phyloP scores from a whole-genome alignment of 2,113 vertebrate genomes.

The Bubo blakistoni region DNA sequence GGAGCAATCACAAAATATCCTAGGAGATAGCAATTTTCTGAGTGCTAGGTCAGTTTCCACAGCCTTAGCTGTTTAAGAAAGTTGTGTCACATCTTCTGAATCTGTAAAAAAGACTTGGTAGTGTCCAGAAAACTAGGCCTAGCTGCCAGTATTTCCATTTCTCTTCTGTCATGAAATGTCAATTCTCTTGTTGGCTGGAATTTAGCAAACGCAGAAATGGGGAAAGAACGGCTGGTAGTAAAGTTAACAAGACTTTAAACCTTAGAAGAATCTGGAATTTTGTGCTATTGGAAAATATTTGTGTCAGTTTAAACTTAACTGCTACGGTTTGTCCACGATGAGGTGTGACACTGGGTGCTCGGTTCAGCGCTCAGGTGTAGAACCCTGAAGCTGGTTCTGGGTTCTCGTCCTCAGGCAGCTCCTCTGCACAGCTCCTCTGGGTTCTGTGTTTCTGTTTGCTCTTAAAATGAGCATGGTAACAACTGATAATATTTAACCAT shows the following conservation, averaged over 20 bases:
- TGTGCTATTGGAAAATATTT: not conserved
- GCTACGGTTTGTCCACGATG: not conserved
- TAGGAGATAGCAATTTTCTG: not conserved
- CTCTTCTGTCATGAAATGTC: not conserved
- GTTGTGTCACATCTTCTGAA: not conserved
- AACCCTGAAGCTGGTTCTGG: not conserved
- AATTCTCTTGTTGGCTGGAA: not conserved
- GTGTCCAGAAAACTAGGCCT: not conserved
- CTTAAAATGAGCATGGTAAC: not conserved
- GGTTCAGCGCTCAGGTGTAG: accelerated
- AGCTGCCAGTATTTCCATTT: not conserved
- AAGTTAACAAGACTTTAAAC: not conserved
- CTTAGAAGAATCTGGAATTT: not conserved
- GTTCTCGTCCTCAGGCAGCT: not conserved
- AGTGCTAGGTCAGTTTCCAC: not conserved
- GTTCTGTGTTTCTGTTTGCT: not conserved
- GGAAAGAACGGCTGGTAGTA: not conserved
- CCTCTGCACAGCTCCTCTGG: not conserved
- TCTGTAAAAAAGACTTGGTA: not conserved
- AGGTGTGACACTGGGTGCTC: not conserved
- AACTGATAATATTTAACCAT: not conserved
- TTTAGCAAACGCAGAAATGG: not conserved
- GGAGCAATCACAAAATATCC: not conserved
- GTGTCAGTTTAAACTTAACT: not conserved
- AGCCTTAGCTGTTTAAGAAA: not conserved